Evolutionary conservation across 2,113 vertebrate genomes (phyloP).

Genomic region (Muntiacus reevesi): DNA sequence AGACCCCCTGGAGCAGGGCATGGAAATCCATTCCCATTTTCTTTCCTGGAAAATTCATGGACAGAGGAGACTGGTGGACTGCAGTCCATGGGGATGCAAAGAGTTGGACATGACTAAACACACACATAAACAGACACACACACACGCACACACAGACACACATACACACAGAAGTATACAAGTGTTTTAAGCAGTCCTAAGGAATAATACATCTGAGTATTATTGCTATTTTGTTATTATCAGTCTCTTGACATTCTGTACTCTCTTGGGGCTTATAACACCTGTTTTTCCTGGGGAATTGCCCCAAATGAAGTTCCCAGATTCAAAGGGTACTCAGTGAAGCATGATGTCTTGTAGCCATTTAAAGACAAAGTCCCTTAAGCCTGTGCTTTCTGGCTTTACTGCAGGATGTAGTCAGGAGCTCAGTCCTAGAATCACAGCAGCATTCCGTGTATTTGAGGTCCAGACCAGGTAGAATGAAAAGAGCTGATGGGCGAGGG

Average conservation of each 20-base stretch:
- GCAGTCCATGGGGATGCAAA: neutral
- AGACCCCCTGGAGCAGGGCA: neutral
- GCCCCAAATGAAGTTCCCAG: neutral
- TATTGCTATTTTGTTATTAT: neutral
- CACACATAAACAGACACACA: neutral
- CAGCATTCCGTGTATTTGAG: neutral
- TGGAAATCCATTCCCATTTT: neutral
- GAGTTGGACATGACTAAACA: neutral
- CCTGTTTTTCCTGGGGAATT: neutral
- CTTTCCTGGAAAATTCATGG: neutral
- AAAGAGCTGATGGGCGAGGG: slow-evolving; percentile 1
- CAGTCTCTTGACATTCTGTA: neutral
- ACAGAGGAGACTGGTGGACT: neutral
- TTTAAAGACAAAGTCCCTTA: neutral
- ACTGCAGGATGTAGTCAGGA: neutral
- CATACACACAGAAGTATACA: accelerated
- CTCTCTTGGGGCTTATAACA: neutral
- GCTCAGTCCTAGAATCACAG: neutral
- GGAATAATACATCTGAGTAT: neutral
- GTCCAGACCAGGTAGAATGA: neutral
- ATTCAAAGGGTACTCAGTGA: neutral
- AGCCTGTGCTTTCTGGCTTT: neutral
- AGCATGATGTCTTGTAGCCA: neutral
- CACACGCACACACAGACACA: neutral
- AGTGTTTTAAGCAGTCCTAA: neutral